Conservation (phyloP, 2,113 vertebrate species). For the Oreotrochilus melanogaster region DNA sequence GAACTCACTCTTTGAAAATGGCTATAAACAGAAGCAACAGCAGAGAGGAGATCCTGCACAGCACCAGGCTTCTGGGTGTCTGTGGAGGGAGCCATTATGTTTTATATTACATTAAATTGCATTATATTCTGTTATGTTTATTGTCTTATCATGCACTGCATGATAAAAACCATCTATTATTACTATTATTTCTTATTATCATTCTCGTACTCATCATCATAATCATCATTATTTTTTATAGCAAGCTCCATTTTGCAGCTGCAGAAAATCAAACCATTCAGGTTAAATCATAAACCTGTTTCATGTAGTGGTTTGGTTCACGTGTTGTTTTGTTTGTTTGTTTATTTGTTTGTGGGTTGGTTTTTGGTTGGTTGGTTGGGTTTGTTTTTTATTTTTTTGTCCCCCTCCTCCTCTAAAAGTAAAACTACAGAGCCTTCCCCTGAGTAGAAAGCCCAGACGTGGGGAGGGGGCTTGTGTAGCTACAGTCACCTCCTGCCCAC, state of each 20-base stretch:
- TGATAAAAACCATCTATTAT: too few species aligned
- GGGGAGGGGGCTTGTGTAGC: background rate
- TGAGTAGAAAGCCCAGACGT: background rate
- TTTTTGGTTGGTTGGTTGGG: background rate
- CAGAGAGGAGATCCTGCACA: background rate
- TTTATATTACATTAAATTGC: background rate
- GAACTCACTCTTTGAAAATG: background rate
- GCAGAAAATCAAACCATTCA: background rate
- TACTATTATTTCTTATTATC: background rate
- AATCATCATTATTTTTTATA: background rate
- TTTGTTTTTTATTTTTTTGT: background rate
- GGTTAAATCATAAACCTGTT: background rate
- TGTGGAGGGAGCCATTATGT: background rate
- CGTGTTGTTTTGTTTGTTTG: too few species aligned
- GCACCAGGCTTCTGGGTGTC: background rate
- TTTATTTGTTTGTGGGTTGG: too few species aligned
- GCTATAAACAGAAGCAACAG: background rate
- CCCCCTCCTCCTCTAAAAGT: accelerated
- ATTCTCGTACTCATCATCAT: background rate
- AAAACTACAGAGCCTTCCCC: background rate
- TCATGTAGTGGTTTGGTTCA: background rate
- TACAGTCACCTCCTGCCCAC: background rate
- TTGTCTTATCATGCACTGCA: background rate
- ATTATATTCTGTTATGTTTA: too few species aligned
- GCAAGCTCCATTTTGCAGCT: background rate